Base-by-base conservation (phyloP, 2,888 invertebrate species). In the Leucozona laternaria region DNA sequence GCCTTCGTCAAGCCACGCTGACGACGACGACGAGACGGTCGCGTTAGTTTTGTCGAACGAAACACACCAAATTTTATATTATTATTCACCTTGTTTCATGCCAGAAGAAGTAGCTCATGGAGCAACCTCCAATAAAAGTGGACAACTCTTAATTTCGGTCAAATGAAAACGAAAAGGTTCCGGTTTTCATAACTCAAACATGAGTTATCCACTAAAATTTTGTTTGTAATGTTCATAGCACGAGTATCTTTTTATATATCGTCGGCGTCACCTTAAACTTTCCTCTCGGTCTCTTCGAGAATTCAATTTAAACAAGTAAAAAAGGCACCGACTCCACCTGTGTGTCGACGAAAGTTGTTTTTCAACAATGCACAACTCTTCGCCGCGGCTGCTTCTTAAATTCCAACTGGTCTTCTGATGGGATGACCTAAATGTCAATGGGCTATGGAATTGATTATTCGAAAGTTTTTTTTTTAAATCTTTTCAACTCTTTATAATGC, bases 111-210 rank as follows among this genome's bases (percentile, higher is more conserved):
- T 68, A 53, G 53, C 53, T 37, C 53, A 53, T 68, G 53, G 53
- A 37, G 53, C 68, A 68, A 68, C 68, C 68, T 68, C 68, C 68
- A 37, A 68, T 37, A 22, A 68, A 48, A 58, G 66, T 76, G 79
- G 64, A 58, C 40, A 77, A 85, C 85, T 85, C 57, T 85, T 85
- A 57, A 70, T 85, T 85, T 85, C 85, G 62, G 80, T 50, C 66
- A 50, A 72, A 70, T 68, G 85, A 85, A 85, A 85, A 77, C 77
- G 85, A 85, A 85, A 85, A 85, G 55, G 77, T 80, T 80, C 85
- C 85, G 85, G 85, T 85, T 85, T 48, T 43, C 55, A 71, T 53
- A 50, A 50, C 31, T 45, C n/a, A 73, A 66, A 66, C 50, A 66
- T 66, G 66, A 66, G 4, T 48, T 68, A 53, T 53, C 53, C 53